phyloP scores from a whole-genome alignment of 1,140 invertebrate species.

The Calliphora vicina region DNA sequence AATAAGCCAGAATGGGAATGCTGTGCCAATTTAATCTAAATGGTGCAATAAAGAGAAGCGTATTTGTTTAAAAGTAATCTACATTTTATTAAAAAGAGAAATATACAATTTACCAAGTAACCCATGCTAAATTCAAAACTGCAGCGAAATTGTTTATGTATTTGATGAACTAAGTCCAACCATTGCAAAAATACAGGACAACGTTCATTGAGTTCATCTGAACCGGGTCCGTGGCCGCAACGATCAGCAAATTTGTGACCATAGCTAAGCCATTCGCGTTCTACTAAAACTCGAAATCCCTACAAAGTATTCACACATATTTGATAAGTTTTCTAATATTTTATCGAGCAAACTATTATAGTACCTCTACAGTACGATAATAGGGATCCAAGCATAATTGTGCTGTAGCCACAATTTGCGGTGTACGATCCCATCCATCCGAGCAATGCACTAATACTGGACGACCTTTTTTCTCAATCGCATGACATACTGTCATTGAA shows the following conservation, averaged over 20 bases:
- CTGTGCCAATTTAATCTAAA: constrained; percentile 90
- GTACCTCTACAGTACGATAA: constrained; percentile 90
- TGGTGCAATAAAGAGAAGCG: neutral
- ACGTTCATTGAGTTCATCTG: constrained; percentile 87
- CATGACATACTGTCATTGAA: constrained; percentile 79
- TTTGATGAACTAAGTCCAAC: constrained; percentile 95
- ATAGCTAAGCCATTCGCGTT: constrained; percentile 95
- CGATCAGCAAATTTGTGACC: constrained; percentile 97
- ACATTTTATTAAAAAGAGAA: neutral
- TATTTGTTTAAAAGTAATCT: neutral
- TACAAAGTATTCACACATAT: constrained; percentile 60
- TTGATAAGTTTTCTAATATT: neutral
- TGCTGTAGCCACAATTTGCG: constrained; percentile 90
- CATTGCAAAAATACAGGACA: constrained; percentile 98
- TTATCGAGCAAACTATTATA: too few relatives aligned
- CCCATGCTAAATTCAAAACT: constrained; percentile 94
- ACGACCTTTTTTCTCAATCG: constrained; percentile 82
- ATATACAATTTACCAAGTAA: constrained; percentile 77
- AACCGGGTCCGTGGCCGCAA: constrained; percentile 84
- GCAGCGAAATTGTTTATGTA: constrained; percentile 88
- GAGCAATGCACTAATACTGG: constrained; percentile 96
- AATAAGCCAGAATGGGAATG: constrained; percentile 96
- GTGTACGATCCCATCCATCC: constrained; percentile 97
- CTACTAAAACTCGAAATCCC: constrained; percentile 91
- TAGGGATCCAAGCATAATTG: constrained; percentile 93